A percentile compares a stretch with the other conserved stretches of the same genome.
phyloP scores from a whole-genome alignment of 2,113 vertebrate species.

The Smithornis capensis region DNA sequence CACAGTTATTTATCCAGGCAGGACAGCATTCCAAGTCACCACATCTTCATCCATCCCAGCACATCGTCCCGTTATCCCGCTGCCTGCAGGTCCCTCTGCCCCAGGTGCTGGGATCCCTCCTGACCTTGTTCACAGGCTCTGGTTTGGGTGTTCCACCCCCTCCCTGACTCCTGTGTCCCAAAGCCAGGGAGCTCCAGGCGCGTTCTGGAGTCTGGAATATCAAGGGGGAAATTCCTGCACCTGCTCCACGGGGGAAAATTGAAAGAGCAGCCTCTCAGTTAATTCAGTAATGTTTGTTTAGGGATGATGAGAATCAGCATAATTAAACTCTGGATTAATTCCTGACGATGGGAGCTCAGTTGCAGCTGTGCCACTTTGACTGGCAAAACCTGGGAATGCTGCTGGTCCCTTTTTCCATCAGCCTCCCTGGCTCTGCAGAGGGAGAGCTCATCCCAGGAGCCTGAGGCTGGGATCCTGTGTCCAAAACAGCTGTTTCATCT shows the following conservation, averaged over 20 bases:
- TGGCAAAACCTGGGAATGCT: not conserved
- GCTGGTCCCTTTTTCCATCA: not conserved
- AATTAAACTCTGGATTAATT: not conserved
- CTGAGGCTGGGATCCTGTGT: not conserved
- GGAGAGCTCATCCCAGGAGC: not conserved
- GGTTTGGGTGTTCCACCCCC: not conserved
- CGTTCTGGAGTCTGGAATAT: fast-evolving
- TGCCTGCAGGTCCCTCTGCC: not conserved
- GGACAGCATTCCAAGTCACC: not conserved
- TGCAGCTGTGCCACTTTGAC: not conserved
- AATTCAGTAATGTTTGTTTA: not conserved
- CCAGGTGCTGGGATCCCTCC: not conserved
- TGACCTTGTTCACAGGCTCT: not conserved
- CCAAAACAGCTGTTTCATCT: not conserved
- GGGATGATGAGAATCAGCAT: not conserved
- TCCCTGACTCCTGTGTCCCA: fast-evolving
- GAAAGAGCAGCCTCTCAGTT: not conserved
- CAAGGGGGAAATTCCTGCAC: fast-evolving
- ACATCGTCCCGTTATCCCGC: fast-evolving
- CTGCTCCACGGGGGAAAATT: not conserved
- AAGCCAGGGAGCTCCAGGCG: not conserved
- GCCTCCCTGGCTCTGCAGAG: not conserved
- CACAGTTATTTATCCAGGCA: not conserved
- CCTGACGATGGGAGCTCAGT: not conserved
- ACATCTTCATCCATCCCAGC: not conserved